These are phyloP conservation scores for Oeneis ivallda DNA, from an alignment of 2,888 invertebrate species.

Conservation along the genomic window DNA sequence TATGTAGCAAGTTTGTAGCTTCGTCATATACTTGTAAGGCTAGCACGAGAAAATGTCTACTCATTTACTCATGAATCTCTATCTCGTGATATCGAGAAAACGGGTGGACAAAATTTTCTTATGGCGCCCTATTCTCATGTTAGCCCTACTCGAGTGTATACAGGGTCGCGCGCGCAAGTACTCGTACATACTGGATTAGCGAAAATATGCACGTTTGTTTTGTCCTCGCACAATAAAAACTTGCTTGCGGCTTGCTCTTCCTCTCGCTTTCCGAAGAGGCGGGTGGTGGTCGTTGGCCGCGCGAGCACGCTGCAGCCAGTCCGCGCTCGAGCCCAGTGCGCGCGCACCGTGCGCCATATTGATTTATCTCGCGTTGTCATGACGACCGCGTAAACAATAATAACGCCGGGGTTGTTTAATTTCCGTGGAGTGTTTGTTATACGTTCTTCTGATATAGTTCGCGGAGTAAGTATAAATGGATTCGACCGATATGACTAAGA, in stretches of 20 bases:
- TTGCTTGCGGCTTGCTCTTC: slow-evolving; percentile 69
- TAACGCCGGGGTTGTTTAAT: slow-evolving; percentile 42
- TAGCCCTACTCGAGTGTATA: too few relatives aligned
- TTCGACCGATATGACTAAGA: background rate
- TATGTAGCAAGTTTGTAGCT: slow-evolving; percentile 16
- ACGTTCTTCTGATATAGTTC: slow-evolving; percentile 20
- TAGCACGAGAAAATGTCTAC: too few relatives aligned
- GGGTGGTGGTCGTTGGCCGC: slow-evolving; percentile 66
- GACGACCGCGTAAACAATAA: slow-evolving; percentile 67
- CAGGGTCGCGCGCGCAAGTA: slow-evolving; percentile 49
- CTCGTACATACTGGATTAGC: slow-evolving; percentile 48
- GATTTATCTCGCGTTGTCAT: slow-evolving; percentile 67
- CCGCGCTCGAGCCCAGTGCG: slow-evolving; percentile 68
- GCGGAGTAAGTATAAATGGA: slow-evolving; percentile 31
- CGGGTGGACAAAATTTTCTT: too few relatives aligned
- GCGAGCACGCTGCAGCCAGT: slow-evolving; percentile 58
- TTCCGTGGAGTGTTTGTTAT: slow-evolving; percentile 40
- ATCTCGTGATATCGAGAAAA: too few relatives aligned
- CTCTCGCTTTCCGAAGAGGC: slow-evolving; percentile 72
- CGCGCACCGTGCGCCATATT: slow-evolving; percentile 74
- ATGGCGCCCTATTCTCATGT: too few relatives aligned
- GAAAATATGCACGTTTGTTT: slow-evolving; percentile 62
- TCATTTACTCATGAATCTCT: too few relatives aligned
- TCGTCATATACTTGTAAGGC: slow-evolving; percentile 30
- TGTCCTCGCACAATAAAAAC: slow-evolving; percentile 76